Conservation (phyloP, 2,113 vertebrate species). For the Nanorana parkeri region DNA sequence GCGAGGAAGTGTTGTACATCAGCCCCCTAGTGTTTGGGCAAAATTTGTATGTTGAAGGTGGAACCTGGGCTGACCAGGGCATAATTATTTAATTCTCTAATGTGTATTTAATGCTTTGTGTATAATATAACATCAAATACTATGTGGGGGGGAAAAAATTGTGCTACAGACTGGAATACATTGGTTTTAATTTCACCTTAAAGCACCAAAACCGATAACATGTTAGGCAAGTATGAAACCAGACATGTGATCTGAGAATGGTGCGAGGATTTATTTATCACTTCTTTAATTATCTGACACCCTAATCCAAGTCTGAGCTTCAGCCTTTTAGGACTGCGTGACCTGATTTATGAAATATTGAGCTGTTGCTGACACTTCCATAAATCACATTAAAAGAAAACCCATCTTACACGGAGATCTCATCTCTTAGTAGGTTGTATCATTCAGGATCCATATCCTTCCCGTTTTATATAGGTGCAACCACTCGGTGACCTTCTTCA, state of each 20-base stretch:
- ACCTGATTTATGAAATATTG: conserved; percentile 39
- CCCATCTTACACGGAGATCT: conserved; percentile 10
- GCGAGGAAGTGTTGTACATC: too few relatives aligned
- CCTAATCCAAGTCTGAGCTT: conserved; percentile 64
- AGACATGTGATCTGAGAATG: conserved; percentile 5
- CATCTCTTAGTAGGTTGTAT: background rate
- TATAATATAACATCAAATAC: too few relatives aligned
- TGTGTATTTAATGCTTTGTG: too few relatives aligned
- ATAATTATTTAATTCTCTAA: too few relatives aligned
- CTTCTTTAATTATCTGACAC: conserved; percentile 56
- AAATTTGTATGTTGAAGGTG: too few relatives aligned
- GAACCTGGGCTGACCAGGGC: too few relatives aligned
- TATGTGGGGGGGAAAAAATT: too few relatives aligned
- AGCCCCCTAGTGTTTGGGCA: too few relatives aligned
- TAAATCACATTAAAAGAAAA: conserved; percentile 35
- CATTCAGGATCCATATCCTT: background rate
- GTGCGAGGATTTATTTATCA: conserved; percentile 54
- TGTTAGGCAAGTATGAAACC: too few relatives aligned
- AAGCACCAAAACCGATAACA: too few relatives aligned
- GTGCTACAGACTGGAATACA: too few relatives aligned
- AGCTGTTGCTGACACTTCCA: conserved; percentile 19
- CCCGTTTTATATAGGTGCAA: background rate
- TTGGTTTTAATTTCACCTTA: too few relatives aligned
- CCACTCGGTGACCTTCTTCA: background rate
- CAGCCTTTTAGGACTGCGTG: conserved; percentile 4